Conservation (phyloP, 2,797 vertebrate species). For the Antrozous pallidus region DNA sequence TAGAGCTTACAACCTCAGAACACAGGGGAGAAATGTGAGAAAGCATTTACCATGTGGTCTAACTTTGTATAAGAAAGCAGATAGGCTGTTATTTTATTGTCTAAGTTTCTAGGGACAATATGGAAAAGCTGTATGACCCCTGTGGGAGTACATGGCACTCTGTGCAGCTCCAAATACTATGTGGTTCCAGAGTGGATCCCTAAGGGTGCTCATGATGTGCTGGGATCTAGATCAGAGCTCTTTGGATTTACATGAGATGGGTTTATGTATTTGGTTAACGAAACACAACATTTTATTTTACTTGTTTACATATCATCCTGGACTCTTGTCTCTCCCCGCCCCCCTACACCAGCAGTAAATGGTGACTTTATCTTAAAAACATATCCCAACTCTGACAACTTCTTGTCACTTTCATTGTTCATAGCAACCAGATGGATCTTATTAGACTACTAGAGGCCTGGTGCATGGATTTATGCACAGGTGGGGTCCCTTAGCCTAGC, state of each 20-base stretch:
- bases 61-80: background rate
- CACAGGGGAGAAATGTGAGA: background rate
- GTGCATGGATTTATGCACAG: no score
- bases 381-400: background rate
- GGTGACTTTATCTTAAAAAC: background rate
- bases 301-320: background rate
- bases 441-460: no score
- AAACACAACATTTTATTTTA: background rate
- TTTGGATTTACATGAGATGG: background rate
- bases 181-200: rapidly evolving
- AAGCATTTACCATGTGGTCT: background rate
- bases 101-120: background rate
- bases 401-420: background rate
- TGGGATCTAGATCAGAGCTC: background rate
- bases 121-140: background rate
- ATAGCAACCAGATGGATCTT: background rate
- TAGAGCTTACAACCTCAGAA: background rate
- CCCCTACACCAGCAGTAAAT: background rate
- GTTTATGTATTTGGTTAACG: background rate
- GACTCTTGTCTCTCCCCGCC: background rate
- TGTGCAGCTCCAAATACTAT: background rate
- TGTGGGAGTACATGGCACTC: background rate
- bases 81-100: background rate
- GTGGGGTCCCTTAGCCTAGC: background rate
- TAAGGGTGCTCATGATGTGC: no score